phyloP scores from a whole-genome alignment of 2,888 invertebrate genomes.

The Mythimna ferrago region DNA sequence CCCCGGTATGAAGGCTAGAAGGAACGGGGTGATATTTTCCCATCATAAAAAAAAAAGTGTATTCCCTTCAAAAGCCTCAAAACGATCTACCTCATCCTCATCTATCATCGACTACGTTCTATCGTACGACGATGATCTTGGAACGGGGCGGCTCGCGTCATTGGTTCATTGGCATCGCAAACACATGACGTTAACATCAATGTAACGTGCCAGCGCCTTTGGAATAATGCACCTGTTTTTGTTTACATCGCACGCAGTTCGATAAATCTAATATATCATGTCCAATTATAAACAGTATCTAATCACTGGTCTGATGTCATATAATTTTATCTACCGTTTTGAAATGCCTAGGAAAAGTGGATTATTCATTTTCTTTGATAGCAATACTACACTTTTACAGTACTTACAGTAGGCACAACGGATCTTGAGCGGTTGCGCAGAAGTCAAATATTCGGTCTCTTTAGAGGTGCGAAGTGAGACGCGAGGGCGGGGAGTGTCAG shows the following conservation, averaged over 20 bases:
- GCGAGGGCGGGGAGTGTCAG: no score
- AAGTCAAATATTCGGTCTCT: no score
- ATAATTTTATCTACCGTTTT: slow-evolving; percentile 26
- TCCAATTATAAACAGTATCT: slow-evolving; percentile 26
- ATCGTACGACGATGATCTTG: slow-evolving; percentile 33
- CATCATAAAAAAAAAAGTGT: no score
- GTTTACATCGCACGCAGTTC: slow-evolving; percentile 23
- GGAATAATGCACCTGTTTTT: slow-evolving; percentile 27
- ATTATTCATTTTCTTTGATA: background rate
- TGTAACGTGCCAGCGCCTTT: slow-evolving; percentile 47
- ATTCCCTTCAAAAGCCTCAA: slow-evolving; percentile 8
- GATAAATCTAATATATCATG: slow-evolving; percentile 36
- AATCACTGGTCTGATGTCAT: slow-evolving; percentile 21
- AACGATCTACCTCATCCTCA: slow-evolving; percentile 6
- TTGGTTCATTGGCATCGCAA: slow-evolving; percentile 38
- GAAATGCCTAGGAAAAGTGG: background rate
- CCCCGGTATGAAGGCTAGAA: no score
- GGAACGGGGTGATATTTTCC: no score
- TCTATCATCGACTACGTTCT: slow-evolving; percentile 9
- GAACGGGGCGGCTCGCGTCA: slow-evolving; percentile 24
- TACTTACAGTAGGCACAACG: no score
- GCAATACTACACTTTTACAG: no score
- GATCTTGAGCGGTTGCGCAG: no score
- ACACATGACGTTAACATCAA: slow-evolving; percentile 28
- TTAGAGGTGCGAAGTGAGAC: no score